Evolutionary conservation across 2,888 invertebrate species (phyloP).

Genomic region (Drosophila cognata): DNA sequence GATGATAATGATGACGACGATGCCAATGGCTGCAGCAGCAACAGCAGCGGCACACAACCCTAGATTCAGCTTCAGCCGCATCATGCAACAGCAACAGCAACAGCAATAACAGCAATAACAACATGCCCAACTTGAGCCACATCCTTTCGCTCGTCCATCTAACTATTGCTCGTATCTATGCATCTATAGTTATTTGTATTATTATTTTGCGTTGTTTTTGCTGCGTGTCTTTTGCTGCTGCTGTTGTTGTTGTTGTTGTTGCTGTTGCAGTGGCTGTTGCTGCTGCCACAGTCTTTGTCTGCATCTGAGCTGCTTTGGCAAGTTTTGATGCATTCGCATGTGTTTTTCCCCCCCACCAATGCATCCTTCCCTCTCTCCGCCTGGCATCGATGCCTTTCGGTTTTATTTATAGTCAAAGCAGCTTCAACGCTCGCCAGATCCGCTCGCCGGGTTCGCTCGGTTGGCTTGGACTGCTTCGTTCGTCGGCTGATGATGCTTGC

Average conservation of each 20-base stretch:
- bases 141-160: slow-evolving; percentile 73
- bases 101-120: slow-evolving; percentile 8
- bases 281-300: slow-evolving; percentile 20
- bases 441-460: slow-evolving; percentile 23
- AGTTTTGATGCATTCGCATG: slow-evolving; percentile 67
- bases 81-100: slow-evolving; percentile 9
- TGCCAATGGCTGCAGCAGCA: slow-evolving; percentile 12
- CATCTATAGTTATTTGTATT: slow-evolving; percentile 80
- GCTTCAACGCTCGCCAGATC: slow-evolving; percentile 64
- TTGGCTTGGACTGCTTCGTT: slow-evolving; percentile 28
- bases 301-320: slow-evolving; percentile 49
- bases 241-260: slow-evolving; percentile 30
- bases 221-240: slow-evolving; percentile 38
- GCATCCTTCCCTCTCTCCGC: neutral
- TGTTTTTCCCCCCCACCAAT: slow-evolving; percentile 21
- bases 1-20: slow-evolving; percentile 23
- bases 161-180: slow-evolving; percentile 78
- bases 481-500: slow-evolving; percentile 65
- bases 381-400: slow-evolving; percentile 68
- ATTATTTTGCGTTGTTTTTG: slow-evolving; percentile 74
- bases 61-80: neutral
- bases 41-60: slow-evolving; percentile 5
- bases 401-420: slow-evolving; percentile 77
- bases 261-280: neutral
- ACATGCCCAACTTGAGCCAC: slow-evolving; percentile 29